Conservation (phyloP, 1,140 invertebrate genomes). For the Maniola jurtina region DNA sequence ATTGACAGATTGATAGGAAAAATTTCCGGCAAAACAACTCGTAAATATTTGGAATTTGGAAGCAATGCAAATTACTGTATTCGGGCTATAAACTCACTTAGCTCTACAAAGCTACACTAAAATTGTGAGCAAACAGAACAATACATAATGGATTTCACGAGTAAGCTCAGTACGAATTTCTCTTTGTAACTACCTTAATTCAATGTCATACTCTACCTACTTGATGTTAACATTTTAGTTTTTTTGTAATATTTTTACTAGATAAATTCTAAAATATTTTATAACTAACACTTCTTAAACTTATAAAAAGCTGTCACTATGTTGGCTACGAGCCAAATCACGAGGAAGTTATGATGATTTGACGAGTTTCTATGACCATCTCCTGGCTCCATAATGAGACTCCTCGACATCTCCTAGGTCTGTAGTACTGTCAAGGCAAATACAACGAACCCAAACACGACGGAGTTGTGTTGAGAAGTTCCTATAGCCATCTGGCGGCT, state of each 20-base stretch:
- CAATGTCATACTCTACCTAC: slow-evolving; percentile 15
- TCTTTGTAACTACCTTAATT: slow-evolving; percentile 26
- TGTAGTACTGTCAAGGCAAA: too few species aligned
- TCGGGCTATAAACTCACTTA: slow-evolving; percentile 30
- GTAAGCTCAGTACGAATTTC: slow-evolving; percentile 21
- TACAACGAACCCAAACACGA: too few species aligned
- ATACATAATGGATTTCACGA: slow-evolving; percentile 31
- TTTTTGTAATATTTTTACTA: not conserved
- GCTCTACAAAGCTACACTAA: slow-evolving; percentile 24
- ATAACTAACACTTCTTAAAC: too few species aligned
- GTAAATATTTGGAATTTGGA: slow-evolving; percentile 6
- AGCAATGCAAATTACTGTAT: slow-evolving; percentile 27
- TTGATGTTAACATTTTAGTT: slow-evolving; percentile 7
- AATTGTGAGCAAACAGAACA: slow-evolving; percentile 27
- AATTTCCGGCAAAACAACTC: not conserved
- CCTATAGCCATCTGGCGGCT: too few species aligned
- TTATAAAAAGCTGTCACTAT: too few species aligned
- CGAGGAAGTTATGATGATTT: too few species aligned
- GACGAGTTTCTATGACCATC: too few species aligned
- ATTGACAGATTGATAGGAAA: not conserved
- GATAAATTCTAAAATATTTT: too few species aligned
- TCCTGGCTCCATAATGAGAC: too few species aligned
- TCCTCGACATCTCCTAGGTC: too few species aligned
- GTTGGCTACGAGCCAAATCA: too few species aligned
- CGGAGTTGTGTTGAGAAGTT: too few species aligned